Base-by-base conservation (phyloP, 2,888 invertebrate species). In the Balanococcus diminutus region DNA sequence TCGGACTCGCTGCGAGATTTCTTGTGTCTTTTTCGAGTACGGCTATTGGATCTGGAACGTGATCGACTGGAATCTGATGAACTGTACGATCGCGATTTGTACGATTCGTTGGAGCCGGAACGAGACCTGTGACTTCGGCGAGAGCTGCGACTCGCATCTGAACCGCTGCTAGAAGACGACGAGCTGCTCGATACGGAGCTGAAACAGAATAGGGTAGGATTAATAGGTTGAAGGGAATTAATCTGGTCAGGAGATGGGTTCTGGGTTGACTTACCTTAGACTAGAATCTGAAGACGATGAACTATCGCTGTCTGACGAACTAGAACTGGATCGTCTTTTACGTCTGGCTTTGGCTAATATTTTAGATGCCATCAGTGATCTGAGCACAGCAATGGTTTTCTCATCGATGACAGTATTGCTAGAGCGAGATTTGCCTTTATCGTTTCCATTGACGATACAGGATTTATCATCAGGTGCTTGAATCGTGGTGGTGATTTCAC, bases 1-100 rank as follows among this genome's bases (percentile, higher is more conserved):
- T 81, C 83, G 39, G 84, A 86, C 31, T 31, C 56, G 36, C 85
- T 81, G 25, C 39, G 39, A 11, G 86, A 86, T 72, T 82, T 84
- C 9, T 82, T 85, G 67, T 67, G 86, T 31, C 87, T 82, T 56
- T 72, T 84, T n/a, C 25, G 67, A 19, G n/a, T 84, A 39, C 84
- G 28, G 31, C 72, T 36, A 56, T 22, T 9, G 19, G 56, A 25
- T 67, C 84, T 61, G 39, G 83, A 83, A 32, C 83, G 83, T n/a
- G 84, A 84, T 36, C 75, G 84, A 72, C 84, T 72, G 9, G 84
- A 72, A 84, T 84, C 84, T 2, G 84, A 84, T 8, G 84, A 84
- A 25, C 36, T 36, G 9, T 67, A 84, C 28, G 84, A 84, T 25
- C 84, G 42, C n/a, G 56, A 51, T 51, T 56, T 56, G 22, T 36